Evolutionary conservation across 2,797 vertebrate genomes (phyloP), one percentile per base, ranked within the genome.

Genomic region (Oceanodroma leucorhoa): DNA sequence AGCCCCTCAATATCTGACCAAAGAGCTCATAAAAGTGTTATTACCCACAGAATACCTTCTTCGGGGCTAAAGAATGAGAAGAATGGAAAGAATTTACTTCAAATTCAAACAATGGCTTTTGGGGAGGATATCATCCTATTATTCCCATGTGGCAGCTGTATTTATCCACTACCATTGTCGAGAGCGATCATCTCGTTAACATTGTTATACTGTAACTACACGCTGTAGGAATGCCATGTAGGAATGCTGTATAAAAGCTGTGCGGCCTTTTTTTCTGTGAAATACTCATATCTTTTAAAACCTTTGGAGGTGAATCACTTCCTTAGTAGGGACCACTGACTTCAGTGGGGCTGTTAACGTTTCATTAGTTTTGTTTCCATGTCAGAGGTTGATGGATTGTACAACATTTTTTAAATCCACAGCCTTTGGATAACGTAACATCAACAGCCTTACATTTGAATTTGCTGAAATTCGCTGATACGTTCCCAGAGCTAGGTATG

Each of bases 11-110:
- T 93, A 93, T 76, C 65, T 19, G 10, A 86, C 41, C 80, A 69
- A 93, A 82, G 29, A 67, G 41, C 64, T 92, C 73, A 86, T 76
- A 71, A 84, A 95, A 93, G 55, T n/a, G 22, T 91, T 96, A 78
- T 81, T 96, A 95, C 64, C 66, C 45, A 83, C 64, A 76, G 81
- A 96, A 97, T 94, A 86, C n/a, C 73, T 96, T 91, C 64, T 69
- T 83, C 80, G 73, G 70, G n/a, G 82, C 54, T 83, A 61, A 83
- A 95, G 81, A 95, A 95, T 72, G 57, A 96, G 62, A 97, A 93
- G n/a, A 96, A 96, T 79, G 41, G 58, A 72, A 89, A 83, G 36
- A 81, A 95, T 22, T 57, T 82, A 85, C 81, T 90, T 79, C 34
- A 77, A 90, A 89, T 91, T 65, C 4, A 29, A n/a, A 87, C 91